Evolutionary conservation across 2,797 vertebrate genomes (phyloP).

Genomic region (Anabas testudineus): DNA sequence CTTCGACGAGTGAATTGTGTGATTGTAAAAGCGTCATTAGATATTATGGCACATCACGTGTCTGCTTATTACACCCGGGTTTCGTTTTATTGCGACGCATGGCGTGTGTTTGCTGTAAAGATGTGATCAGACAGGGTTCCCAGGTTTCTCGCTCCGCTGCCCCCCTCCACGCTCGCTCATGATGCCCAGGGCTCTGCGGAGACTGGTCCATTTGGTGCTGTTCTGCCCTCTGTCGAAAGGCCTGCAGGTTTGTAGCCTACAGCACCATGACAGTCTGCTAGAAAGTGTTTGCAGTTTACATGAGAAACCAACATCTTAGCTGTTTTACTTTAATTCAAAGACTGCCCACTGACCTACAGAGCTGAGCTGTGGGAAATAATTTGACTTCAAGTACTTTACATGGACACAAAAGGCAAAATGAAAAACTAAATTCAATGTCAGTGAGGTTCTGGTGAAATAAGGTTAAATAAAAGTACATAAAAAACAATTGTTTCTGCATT

Average conservation of each 20-base stretch:
- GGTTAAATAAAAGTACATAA: too few relatives aligned
- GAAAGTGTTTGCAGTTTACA: background rate
- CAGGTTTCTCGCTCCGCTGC: slow-evolving; percentile 52
- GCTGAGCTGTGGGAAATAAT: background rate
- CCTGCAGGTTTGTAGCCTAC: slow-evolving; percentile 89
- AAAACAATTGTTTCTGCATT: too few relatives aligned
- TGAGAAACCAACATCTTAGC: too few relatives aligned
- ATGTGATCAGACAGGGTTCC: slow-evolving; percentile 68
- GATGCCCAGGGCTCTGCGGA: slow-evolving; percentile 90
- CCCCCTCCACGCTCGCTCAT: slow-evolving; percentile 60
- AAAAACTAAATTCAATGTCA: too few relatives aligned
- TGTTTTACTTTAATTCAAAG: background rate
- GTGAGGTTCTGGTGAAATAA: too few relatives aligned
- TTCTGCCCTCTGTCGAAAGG: slow-evolving; percentile 92
- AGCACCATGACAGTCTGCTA: background rate
- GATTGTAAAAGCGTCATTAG: background rate
- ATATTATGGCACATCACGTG: slow-evolving; percentile 7
- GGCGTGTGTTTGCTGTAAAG: slow-evolving; percentile 39
- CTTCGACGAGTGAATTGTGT: slow-evolving; percentile 6
- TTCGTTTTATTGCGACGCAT: slow-evolving; percentile 17
- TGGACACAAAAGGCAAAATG: too few relatives aligned
- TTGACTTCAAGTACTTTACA: too few relatives aligned
- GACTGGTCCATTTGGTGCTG: slow-evolving; percentile 90
- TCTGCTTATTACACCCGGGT: background rate
- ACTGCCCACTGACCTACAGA: background rate